Evolutionary conservation across 1,140 invertebrate species (phyloP), one percentile per base, ranked within the genome.

Genomic region (Drusus annulatus): DNA sequence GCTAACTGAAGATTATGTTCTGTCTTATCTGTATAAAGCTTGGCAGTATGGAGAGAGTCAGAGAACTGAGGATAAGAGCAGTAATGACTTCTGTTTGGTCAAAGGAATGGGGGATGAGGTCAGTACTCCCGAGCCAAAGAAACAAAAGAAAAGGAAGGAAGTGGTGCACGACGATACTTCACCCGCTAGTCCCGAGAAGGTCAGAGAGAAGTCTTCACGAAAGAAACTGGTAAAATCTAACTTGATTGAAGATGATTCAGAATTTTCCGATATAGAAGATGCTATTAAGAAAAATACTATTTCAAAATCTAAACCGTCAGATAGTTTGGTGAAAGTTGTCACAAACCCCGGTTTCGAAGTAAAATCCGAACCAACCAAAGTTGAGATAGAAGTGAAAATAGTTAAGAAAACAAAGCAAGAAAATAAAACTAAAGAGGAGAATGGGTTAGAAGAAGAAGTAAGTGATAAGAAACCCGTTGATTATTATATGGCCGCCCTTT

Each of bases 11-110:
- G 85, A 87, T 0, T 89, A 91, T 76, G 89, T 92, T 16, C 86
- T 86, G 25, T 85, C 84, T 51, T 91, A 91, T 85, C 85, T 92
- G 45, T 88, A 88, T 23, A 90, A 90, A 81, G 90, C 88, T 36
- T 92, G 91, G 91, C 80, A 88, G 23, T 90, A 89, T 81, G 85
- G 91, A 87, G 89, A 90, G 82, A 85, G 50, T 77, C 16, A 74
- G 82, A 74, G 84, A 84, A 50, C 81, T 83, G 36, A 86, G 78
- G 52, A 88, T 86, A 83, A 81, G 80, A 71, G 81, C 71, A 74
- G 21, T 19, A 65, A 81, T 71, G 71, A 81, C 36, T 78, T 81
- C 17, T 81, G 71, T 71, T 50, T 79, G 0, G 82, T 81, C 2
- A 82, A 79, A 74, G 79, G 80, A 10, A 80, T 80, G 79, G 71